A percentile compares a stretch with the other conserved stretches of the same genome.
These are phyloP conservation scores for Australoheros scitulus DNA, from an alignment of 2,113 vertebrate genomes.

Conservation along the genomic window DNA sequence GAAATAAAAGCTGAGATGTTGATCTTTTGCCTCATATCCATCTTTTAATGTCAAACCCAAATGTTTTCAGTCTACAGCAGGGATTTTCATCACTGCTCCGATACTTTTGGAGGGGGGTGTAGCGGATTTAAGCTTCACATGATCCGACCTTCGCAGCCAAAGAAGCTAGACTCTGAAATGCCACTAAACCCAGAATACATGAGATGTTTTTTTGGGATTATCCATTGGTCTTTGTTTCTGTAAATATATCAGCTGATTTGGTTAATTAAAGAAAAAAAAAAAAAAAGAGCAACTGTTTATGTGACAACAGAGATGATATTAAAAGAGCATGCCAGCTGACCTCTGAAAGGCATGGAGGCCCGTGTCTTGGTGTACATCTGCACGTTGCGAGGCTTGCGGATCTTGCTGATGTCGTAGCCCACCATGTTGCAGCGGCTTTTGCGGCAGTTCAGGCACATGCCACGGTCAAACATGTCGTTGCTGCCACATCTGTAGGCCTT, in stretches of 20 bases:
- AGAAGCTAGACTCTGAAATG: not conserved
- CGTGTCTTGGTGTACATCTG: constrained; percentile 82
- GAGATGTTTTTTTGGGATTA: not conserved
- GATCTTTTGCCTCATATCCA: too few species aligned
- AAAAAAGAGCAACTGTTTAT: rapidly evolving
- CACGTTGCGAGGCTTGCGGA: constrained; percentile 64
- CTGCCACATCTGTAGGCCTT: constrained; percentile 77
- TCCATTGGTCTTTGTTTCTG: not conserved
- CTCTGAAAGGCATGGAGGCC: constrained; percentile 82
- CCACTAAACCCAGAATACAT: not conserved
- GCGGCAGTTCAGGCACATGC: constrained; percentile 80
- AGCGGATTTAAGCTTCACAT: not conserved
- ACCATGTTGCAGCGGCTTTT: constrained; percentile 79
- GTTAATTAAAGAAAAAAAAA: not conserved
- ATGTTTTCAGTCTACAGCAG: too few species aligned
- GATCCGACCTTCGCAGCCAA: not conserved
- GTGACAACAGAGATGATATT: rapidly evolving
- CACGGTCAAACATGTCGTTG: constrained; percentile 76
- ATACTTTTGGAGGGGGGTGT: too few species aligned
- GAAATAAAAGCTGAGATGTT: too few species aligned
- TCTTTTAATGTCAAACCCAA: too few species aligned
- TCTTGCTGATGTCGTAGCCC: constrained; percentile 76
- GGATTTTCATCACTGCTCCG: too few species aligned
- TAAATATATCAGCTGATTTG: not conserved
- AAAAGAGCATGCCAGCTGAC: constrained; percentile 46